Base-by-base conservation (phyloP, 2,113 vertebrate genomes). In the Ardeotis arabs region DNA sequence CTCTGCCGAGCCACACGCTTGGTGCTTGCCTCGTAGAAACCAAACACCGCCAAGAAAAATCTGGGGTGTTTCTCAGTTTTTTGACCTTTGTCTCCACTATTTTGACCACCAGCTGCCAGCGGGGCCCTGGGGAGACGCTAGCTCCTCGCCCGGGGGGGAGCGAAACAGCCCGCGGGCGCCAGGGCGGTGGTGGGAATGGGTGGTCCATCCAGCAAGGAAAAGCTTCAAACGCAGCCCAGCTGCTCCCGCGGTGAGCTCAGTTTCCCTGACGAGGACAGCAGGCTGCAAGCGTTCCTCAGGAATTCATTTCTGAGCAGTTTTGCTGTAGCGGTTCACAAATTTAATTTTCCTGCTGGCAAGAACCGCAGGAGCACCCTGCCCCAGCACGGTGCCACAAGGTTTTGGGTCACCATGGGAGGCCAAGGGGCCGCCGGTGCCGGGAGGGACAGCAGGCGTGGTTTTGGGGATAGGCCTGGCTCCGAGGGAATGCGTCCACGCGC, bases 201-300 rank as follows among this genome's bases (percentile, higher is more conserved):
- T 90, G 94, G 92, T 95, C 88, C 94, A 56, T 87, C 29, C 88
- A 90, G 39, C 49, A 39, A 83, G 70, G 59, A 79, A 79, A 77
- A 90, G 56, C 77, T 89, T 87, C 80, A 92, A 88, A 86, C 0
- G 2, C 67, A 89, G 88, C 79, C 92, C 90, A 95, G 92, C 90
- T 94, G 93, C 79, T 95, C 84, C 75, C 3, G 0, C 5, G 5
- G 84, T 96, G 92, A 97, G 90, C 93, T 96, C 90, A 95, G 92
- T 87, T 88, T 83, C 85, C 92, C 82, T 72, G 80, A 89, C 22
- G 64, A 74, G 80, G 91, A 86, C 89, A 77, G 69, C 94, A 93
- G 64, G 79, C 90, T 17, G 1, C 0, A 3, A 90, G 85, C 82
- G 59, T 84, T 93, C 74, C 84, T 95, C 31, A 4, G 70, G 53